These are phyloP conservation scores for Bergia puertoricense DNA, from an alignment of 92 coral and sea anemone genomes.

Conservation along the genomic window DNA sequence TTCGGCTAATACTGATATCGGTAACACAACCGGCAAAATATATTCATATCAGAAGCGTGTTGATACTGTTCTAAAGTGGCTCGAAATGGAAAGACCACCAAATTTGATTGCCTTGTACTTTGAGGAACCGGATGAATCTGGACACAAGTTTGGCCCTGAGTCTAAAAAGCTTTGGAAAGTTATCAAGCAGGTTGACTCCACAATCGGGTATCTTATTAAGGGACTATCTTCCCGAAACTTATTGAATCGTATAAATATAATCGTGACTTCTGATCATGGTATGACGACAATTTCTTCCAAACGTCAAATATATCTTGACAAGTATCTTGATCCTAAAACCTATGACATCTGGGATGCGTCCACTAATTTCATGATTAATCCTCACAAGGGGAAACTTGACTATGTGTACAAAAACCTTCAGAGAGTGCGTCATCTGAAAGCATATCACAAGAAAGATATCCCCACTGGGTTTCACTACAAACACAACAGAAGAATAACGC, in stretches of 20 bases:
- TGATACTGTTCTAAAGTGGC: conserved; percentile 68
- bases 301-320: conserved; percentile 63
- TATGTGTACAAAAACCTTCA: conserved; percentile 62
- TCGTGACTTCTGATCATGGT: conserved; percentile 88
- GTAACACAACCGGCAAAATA: conserved; percentile 66
- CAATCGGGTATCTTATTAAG: conserved; percentile 67
- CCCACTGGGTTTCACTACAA: conserved; percentile 67
- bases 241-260: conserved; percentile 73
- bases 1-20: conserved; percentile 62
- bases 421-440: conserved; percentile 65
- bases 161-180: conserved; percentile 61
- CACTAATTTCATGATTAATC: conserved; percentile 69
- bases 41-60: conserved; percentile 68
- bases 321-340: conserved; percentile 58
- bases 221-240: conserved; percentile 47
- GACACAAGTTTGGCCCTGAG: conserved; percentile 70
- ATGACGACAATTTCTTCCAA: conserved; percentile 79
- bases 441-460: conserved; percentile 71
- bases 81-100: conserved; percentile 69
- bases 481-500: conserved; percentile 71
- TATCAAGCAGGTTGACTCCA: conserved; percentile 65
- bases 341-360: conserved; percentile 87
- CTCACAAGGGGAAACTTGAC: conserved; percentile 58
- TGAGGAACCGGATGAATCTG: conserved; percentile 83
- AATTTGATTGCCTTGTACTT: conserved; percentile 87